A percentile compares a stretch with the other conserved stretches of the same genome.
Conservation (phyloP, 2,888 invertebrate genomes). For the Incurvaria masculella region DNA sequence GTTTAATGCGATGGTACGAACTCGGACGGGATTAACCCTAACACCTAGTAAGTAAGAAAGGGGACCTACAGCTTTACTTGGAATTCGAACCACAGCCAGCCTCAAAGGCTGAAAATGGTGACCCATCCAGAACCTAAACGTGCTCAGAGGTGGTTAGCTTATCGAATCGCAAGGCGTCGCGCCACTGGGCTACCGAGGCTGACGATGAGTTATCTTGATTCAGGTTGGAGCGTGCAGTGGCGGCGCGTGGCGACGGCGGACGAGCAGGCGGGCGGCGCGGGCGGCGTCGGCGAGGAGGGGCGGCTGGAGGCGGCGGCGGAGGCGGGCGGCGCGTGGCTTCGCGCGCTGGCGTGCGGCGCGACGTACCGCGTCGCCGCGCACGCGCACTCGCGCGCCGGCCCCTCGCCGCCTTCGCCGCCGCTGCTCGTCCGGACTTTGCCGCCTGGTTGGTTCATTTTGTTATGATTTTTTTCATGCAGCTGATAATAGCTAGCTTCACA, state of each 20-base stretch:
- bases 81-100: too few relatives aligned
- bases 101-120: too few relatives aligned
- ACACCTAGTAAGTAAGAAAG: too few relatives aligned
- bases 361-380: constrained; percentile 41
- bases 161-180: too few relatives aligned
- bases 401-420: constrained; percentile 37
- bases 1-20: too few relatives aligned
- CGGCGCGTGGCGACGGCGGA: background rate
- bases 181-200: too few relatives aligned
- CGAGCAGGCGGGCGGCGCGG: background rate
- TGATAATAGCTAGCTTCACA: too few relatives aligned
- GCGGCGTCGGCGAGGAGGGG: constrained; percentile 35
- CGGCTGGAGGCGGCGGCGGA: constrained; percentile 42
- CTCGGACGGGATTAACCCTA: too few relatives aligned
- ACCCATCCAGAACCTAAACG: too few relatives aligned
- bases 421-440: constrained; percentile 43
- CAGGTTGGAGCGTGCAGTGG: background rate
- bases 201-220: too few relatives aligned
- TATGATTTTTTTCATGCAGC: background rate
- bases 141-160: too few relatives aligned
- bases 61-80: too few relatives aligned
- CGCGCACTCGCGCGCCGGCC: constrained; percentile 42
- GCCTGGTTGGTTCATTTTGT: constrained; percentile 27
- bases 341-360: constrained; percentile 41
- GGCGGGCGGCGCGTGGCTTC: constrained; percentile 30